Conservation (phyloP, 2,797 vertebrate species). For the Megalops cyprinoides region DNA sequence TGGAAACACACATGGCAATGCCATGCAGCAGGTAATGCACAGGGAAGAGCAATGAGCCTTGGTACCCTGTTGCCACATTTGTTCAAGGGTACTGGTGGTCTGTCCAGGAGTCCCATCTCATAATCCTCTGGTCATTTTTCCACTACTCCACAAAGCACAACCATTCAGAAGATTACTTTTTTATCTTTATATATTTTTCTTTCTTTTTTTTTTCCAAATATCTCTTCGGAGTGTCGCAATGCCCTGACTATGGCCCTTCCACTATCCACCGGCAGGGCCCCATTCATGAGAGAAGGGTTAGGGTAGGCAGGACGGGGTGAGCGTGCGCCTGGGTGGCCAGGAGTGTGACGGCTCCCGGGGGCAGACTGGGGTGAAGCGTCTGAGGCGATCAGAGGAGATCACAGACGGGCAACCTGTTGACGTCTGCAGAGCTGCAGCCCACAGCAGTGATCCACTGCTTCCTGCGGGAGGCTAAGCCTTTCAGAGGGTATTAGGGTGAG, state of each 20-base stretch:
- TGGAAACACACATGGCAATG: background rate
- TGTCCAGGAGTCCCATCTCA: too few relatives aligned
- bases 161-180: too few relatives aligned
- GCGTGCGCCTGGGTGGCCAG: background rate
- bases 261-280: background rate
- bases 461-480: constrained; percentile 35
- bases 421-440: background rate
- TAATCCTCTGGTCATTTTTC: too few relatives aligned
- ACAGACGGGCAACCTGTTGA: constrained; percentile 14
- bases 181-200: background rate
- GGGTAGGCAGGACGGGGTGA: too few relatives aligned
- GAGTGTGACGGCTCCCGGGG: background rate
- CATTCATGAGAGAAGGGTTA: too few relatives aligned
- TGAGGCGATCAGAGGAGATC: constrained; percentile 14
- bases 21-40: background rate
- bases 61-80: too few relatives aligned
- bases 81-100: too few relatives aligned
- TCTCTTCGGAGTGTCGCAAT: background rate
- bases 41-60: too few relatives aligned
- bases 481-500: constrained; percentile 32
- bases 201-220: too few relatives aligned
- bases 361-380: background rate
- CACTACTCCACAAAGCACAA: too few relatives aligned
- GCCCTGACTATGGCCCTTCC: background rate
- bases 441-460: constrained; percentile 14